Evolutionary conservation across 2,888 invertebrate genomes (phyloP), one percentile per base, ranked within the genome.

Genomic region (Drosophila formosana): DNA sequence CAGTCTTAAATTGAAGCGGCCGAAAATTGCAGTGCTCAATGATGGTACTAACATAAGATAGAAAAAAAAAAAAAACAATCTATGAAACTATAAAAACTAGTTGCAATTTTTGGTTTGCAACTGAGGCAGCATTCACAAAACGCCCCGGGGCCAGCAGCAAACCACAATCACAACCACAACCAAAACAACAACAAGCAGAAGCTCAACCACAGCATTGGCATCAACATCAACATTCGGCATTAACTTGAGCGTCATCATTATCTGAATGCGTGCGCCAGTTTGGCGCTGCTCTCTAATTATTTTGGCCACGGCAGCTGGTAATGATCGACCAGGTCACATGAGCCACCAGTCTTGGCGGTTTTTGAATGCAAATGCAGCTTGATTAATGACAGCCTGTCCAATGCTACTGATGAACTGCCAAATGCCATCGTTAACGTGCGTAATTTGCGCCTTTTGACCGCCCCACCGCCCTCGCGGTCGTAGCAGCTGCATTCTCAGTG

Each of bases 361-460:
- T 50, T 43, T 39, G 41, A 28, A 73, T 87, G 85, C 88, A 82
- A 88, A 85, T 85, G 75, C 75, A 83, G 67, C 65, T 69, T 86
- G 78, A 86, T 88, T 88, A 57, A 88, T 82, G 87, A 62, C 62
- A 32, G 3, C 6, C 25, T 46, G 39, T 18, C 61, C 47, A 60
- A 61, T 64, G 45, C 55, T 26, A 32, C 56, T 47, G 60, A 53
- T 72, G 51, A 47, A 66, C 83, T 67, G 72, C 46, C 68, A 78
- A 78, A 63, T 74, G 78, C 49, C 77, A 69, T 69, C 73, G 81
- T 72, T 86, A 80, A 62, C 52, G 65, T 61, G 66, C 61, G 64
- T 80, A 63, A 72, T 82, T 85, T 85, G 75, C 60, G 62, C 52
- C 32, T 8, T 4, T 5, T 11, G 2, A 4, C n/a, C n/a, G 11